Evolutionary conservation across 2,888 invertebrate species (phyloP).

Genomic region (Apodemia hepburni): DNA sequence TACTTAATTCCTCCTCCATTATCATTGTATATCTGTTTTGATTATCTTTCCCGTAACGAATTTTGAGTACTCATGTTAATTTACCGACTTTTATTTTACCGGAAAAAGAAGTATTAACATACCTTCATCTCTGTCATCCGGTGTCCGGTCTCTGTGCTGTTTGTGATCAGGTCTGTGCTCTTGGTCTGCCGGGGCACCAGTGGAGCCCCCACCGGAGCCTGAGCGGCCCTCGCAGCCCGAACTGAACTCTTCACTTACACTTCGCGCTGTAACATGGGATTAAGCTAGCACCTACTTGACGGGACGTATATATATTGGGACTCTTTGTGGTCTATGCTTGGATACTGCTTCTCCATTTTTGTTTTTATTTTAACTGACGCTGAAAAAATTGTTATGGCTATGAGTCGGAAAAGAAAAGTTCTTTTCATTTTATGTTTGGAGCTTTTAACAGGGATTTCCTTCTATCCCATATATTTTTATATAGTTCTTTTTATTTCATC

Average conservation of each 20-base stretch:
- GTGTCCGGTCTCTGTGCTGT: slow-evolving; percentile 85
- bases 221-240: slow-evolving; percentile 97
- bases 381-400: neutral
- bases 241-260: slow-evolving; percentile 98
- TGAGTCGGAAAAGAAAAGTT: neutral
- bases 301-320: slow-evolving; percentile 9
- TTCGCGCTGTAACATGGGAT: slow-evolving; percentile 86
- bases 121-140: slow-evolving; percentile 97
- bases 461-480: neutral
- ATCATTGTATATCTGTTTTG: too few relatives aligned
- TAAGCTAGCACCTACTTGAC: slow-evolving; percentile 20
- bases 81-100: too few relatives aligned
- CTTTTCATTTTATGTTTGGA: neutral
- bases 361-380: neutral
- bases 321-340: neutral
- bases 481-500: too few relatives aligned
- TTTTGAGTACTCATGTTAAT: too few relatives aligned
- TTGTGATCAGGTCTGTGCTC: slow-evolving; percentile 74
- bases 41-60: too few relatives aligned
- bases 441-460: neutral
- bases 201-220: slow-evolving; percentile 84
- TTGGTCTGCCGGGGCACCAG: slow-evolving; percentile 70
- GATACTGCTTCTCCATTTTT: neutral
- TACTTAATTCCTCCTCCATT: too few relatives aligned
- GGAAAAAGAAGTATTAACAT: slow-evolving; percentile 19